phyloP scores from a whole-genome alignment of 2,797 vertebrate genomes.

The Rhynchotus rufescens region DNA sequence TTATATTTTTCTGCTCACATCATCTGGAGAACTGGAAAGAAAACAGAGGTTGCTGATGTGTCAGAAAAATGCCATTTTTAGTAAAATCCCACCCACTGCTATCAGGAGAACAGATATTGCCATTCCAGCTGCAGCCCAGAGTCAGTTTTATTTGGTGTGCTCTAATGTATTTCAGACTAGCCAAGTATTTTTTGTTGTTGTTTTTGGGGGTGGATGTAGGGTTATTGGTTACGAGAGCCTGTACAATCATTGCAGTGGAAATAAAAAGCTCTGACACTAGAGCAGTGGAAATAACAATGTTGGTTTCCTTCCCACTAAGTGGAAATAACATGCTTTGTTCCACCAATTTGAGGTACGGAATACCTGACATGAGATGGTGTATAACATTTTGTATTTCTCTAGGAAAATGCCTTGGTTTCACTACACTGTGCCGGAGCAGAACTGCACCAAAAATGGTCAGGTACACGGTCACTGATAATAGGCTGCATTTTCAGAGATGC shows the following conservation, averaged over 20 bases:
- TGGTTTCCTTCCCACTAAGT: conserved; percentile 59
- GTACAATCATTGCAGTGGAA: conserved; percentile 59
- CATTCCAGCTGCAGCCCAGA: conserved; percentile 13
- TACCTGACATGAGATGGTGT: conserved; percentile 47
- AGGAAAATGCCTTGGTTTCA: not conserved
- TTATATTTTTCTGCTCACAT: not conserved
- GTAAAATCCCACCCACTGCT: not conserved
- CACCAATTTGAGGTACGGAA: conserved; percentile 52
- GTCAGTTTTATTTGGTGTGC: conserved; percentile 23
- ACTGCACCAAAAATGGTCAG: not conserved
- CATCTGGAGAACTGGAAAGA: not conserved
- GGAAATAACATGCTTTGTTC: conserved; percentile 66
- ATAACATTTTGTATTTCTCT: conserved; percentile 5
- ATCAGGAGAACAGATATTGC: not conserved
- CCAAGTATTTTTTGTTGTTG: not conserved
- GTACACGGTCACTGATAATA: not conserved
- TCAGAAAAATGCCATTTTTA: conserved; percentile 1
- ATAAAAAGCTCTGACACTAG: conserved; percentile 68
- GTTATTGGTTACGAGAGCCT: conserved; percentile 58
- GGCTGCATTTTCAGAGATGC: not conserved
- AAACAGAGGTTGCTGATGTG: not conserved
- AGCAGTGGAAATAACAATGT: conserved; percentile 68
- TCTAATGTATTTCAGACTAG: conserved; percentile 45
- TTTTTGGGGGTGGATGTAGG: conserved; percentile 11
- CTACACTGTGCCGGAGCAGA: not conserved